Evolutionary conservation across 2,888 invertebrate genomes (phyloP).

Genomic region (Pandemis heparana): DNA sequence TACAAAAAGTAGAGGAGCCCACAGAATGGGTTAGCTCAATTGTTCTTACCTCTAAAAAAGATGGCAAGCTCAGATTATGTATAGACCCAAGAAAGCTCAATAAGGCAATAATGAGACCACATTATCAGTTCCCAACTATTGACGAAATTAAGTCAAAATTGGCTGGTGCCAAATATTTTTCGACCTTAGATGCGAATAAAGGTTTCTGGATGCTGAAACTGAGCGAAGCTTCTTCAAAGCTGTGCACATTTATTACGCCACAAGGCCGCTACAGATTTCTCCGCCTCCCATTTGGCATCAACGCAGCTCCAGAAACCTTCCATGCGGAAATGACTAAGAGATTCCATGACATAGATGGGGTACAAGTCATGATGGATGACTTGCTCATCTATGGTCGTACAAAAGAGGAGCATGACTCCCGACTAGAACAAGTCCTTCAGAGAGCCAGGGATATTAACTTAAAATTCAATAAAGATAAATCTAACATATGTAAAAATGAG

Average conservation of each 20-base stretch:
- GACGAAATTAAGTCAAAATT: too few relatives aligned
- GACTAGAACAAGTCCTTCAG: constrained; percentile 37
- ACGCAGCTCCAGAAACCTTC: constrained; percentile 46
- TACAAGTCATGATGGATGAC: constrained; percentile 46
- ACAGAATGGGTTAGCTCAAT: too few relatives aligned
- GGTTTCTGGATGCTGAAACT: constrained; percentile 47
- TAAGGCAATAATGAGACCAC: too few relatives aligned
- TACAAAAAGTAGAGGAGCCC: too few relatives aligned
- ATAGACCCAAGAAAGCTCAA: too few relatives aligned
- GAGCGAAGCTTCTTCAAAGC: constrained; percentile 37
- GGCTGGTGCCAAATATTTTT: too few relatives aligned
- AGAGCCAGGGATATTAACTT: constrained; percentile 44
- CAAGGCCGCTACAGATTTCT: constrained; percentile 45
- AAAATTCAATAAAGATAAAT: constrained; percentile 47
- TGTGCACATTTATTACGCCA: constrained; percentile 49
- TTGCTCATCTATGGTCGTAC: constrained; percentile 44
- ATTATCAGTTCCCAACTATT: too few relatives aligned
- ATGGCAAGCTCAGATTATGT: too few relatives aligned
- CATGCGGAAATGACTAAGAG: constrained; percentile 45
- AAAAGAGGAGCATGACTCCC: constrained; percentile 37
- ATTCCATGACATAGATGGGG: constrained; percentile 43
- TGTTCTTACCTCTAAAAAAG: too few relatives aligned
- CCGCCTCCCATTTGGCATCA: constrained; percentile 47
- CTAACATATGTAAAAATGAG: constrained; percentile 28
- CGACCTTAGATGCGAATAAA: constrained; percentile 28